These are phyloP conservation scores for Otocyon megalotis DNA, from an alignment of 2,113 vertebrate genomes.

Conservation along the genomic window DNA sequence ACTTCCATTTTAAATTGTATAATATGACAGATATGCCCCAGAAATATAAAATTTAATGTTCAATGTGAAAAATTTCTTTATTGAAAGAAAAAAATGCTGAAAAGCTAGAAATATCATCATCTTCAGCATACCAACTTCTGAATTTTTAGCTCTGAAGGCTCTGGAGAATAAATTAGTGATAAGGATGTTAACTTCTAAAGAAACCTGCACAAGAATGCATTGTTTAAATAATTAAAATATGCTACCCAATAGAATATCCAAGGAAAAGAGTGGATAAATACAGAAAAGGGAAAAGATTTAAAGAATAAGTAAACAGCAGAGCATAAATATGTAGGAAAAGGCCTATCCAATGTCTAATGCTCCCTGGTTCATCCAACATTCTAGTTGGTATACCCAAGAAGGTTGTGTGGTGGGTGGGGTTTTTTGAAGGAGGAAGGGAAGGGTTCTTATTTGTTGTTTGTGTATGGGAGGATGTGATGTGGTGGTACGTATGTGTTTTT, in stretches of 20 bases:
- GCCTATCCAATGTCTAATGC: neutral
- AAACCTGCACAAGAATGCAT: neutral
- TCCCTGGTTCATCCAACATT: neutral
- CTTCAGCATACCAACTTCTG: neutral
- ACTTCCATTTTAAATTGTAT: neutral
- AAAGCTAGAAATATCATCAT: neutral
- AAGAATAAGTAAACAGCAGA: neutral
- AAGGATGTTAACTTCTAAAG: neutral
- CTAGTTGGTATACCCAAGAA: neutral
- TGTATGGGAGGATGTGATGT: neutral
- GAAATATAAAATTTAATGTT: slow-evolving; percentile 25
- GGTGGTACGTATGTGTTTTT: neutral
- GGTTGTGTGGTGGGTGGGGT: too few species aligned
- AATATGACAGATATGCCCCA: neutral
- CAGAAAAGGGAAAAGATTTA: neutral
- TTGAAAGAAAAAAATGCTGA: slow-evolving; percentile 6
- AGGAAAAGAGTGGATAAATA: neutral
- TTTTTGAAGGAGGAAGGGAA: neutral
- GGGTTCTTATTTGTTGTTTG: neutral
- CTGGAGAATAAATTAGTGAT: neutral
- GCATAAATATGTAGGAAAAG: neutral
- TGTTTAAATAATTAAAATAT: slow-evolving; percentile 34
- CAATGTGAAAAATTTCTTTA: slow-evolving; percentile 40
- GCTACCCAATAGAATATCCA: neutral
- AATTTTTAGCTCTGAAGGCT: slow-evolving; percentile 30